These are phyloP conservation scores for Lymantria monacha DNA, from an alignment of 2,888 invertebrate species.

Conservation along the genomic window DNA sequence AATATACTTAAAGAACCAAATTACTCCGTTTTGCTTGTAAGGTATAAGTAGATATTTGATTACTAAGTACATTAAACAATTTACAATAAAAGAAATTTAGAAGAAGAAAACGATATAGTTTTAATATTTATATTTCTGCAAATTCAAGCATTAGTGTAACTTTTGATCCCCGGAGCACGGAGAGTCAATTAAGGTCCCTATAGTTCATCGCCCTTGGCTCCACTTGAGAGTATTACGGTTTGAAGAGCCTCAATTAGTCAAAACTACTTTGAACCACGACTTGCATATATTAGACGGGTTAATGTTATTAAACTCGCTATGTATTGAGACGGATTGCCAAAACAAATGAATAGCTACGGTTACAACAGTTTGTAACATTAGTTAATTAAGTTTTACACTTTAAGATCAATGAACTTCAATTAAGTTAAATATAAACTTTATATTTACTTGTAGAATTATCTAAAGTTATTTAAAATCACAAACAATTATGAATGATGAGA, in stretches of 20 bases:
- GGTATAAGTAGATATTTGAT: not conserved
- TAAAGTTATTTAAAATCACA: too few relatives aligned
- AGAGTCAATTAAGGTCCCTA: conserved; percentile 8
- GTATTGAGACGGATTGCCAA: not conserved
- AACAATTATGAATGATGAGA: too few relatives aligned
- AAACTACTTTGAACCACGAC: conserved; percentile 11
- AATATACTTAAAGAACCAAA: too few relatives aligned
- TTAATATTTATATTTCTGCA: not conserved
- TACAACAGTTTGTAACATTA: not conserved
- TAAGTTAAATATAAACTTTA: not conserved
- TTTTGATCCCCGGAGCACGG: conserved; percentile 2
- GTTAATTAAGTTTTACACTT: not conserved
- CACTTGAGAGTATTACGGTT: conserved; percentile 9
- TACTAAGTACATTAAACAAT: not conserved
- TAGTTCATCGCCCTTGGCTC: conserved; percentile 5
- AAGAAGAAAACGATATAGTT: not conserved
- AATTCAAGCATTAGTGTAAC: not conserved
- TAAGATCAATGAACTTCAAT: not conserved
- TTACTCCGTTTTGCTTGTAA: not conserved
- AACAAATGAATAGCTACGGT: not conserved
- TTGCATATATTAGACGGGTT: conserved; percentile 11
- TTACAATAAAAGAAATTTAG: not conserved
- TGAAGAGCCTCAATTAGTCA: conserved; percentile 16
- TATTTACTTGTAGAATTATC: too few relatives aligned
- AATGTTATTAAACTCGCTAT: conserved; percentile 2